Base-by-base conservation (phyloP, 2,797 vertebrate species). In the Dermochelys coriacea region DNA sequence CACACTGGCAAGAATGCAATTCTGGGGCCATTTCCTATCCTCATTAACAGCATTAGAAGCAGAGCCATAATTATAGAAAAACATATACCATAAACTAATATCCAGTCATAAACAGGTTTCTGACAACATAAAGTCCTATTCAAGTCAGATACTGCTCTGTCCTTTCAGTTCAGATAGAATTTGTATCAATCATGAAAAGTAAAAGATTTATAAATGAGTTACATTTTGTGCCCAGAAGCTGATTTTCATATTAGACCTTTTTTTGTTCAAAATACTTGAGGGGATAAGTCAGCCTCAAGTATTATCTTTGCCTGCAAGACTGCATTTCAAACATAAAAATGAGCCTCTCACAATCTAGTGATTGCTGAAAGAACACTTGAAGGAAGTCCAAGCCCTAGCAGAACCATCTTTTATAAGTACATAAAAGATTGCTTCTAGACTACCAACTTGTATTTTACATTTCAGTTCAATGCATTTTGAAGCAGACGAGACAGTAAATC, bases 381-480 rank as follows among this genome's bases (percentile, higher is more conserved):
- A 94, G 37, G 80, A 93, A 90, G 78, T 23, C 8, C 31, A n/a
- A n/a, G n/a, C 81, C 82, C 78, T 94, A 57, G 12, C 41, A 75
- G 14, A 12, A 8, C 61, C 41, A 37, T 77, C 92, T 68, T 94
- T 93, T 90, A 80, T 81, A 86, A 49, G n/a, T 95, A 84, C 82
- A 88, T 54, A 87, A 95, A 95, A 92, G 74, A 89, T 92, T 90
- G 91, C 94, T 97, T 88, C 89, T 93, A 71, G 91, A 90, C 92
- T 95, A 86, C 88, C 94, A 84, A 54, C 90, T 87, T 90, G 61
- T 92, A 88, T 92, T 88, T 91, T 1, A 0, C 91, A 92, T 97
- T 97, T 96, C 96, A 96, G 95, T 96, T 97, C 96, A 97, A 52
- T 96, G 96, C 93, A 89, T 97, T 97, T 94, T 45, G 93, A 93